A percentile compares a stretch with the other conserved stretches of the same genome.
These are phyloP conservation scores for Tetranychus piercei DNA, from an alignment of 2,888 invertebrate species.

Conservation along the genomic window DNA sequence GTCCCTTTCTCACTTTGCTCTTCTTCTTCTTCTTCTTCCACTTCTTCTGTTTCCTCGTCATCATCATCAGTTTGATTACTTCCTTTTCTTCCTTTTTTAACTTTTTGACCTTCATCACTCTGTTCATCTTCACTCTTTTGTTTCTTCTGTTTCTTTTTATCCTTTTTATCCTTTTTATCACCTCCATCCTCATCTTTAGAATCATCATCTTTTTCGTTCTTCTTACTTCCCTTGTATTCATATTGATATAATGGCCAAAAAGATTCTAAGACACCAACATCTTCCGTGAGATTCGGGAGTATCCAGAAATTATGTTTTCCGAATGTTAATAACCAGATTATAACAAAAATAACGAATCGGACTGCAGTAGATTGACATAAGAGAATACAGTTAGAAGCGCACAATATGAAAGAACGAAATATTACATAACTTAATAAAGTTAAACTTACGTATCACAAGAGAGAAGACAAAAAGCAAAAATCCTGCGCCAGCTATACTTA, in stretches of 20 bases:
- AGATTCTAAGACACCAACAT: conserved; percentile 94
- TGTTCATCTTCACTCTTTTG: background rate
- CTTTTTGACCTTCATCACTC: conserved; percentile 15
- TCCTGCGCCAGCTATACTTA: conserved; percentile 81
- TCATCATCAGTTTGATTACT: conserved; percentile 10
- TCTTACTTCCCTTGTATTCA: conserved; percentile 51
- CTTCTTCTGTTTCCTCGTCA: background rate
- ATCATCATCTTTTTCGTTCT: conserved; percentile 33
- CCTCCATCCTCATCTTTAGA: conserved; percentile 43
- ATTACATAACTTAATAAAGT: background rate
- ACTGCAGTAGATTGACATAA: conserved; percentile 35
- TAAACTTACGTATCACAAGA: conserved; percentile 48
- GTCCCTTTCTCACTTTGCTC: background rate
- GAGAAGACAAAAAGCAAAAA: conserved; percentile 83
- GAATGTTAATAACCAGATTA: conserved; percentile 67
- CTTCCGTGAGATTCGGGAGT: conserved; percentile 94
- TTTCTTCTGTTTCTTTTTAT: background rate
- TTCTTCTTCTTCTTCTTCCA: background rate
- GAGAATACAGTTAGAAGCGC: background rate
- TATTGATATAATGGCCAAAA: conserved; percentile 94
- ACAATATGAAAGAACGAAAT: background rate
- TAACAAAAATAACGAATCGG: conserved; percentile 71
- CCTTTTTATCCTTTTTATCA: conserved; percentile 25
- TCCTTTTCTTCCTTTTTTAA: conserved; percentile 15
- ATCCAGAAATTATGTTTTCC: conserved; percentile 91